phyloP scores from a whole-genome alignment of 1,140 invertebrate species.

The Zophobas morio region DNA sequence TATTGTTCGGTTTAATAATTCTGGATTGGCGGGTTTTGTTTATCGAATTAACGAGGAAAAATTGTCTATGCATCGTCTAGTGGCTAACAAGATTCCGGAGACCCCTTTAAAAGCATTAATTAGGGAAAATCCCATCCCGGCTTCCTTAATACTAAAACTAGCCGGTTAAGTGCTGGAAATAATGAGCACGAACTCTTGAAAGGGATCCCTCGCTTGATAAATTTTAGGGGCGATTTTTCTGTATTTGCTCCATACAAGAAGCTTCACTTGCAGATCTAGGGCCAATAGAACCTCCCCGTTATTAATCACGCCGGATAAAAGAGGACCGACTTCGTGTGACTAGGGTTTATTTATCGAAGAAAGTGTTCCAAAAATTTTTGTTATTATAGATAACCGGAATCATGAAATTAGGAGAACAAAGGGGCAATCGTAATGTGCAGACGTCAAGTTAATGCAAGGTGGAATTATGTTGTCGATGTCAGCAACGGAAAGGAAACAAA shows the following conservation, averaged over 20 bases:
- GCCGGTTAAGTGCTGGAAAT: conserved; percentile 32
- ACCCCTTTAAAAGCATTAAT: conserved; percentile 15
- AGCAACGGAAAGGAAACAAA: conserved; percentile 29
- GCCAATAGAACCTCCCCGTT: not conserved
- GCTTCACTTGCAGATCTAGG: conserved; percentile 12
- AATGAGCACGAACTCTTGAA: conserved; percentile 25
- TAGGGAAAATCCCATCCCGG: conserved; percentile 25
- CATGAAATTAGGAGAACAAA: not conserved
- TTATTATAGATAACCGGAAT: no score
- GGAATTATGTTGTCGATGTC: conserved; percentile 40
- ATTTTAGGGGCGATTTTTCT: conserved; percentile 19
- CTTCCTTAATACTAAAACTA: conserved; percentile 25
- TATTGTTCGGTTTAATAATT: no score
- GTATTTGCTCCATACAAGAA: conserved; percentile 20
- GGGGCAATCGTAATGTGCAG: conserved; percentile 31
- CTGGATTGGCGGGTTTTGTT: not conserved
- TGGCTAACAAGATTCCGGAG: not conserved
- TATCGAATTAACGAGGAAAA: not conserved
- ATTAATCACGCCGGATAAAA: conserved; percentile 10
- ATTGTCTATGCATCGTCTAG: not conserved
- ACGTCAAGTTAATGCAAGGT: conserved; percentile 35
- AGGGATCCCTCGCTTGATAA: conserved; percentile 4
- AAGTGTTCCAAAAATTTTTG: no score
- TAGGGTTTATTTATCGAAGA: not conserved
- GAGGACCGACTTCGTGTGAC: not conserved